Percentiles rank a stretch among this genome's conserved stretches.
phyloP scores from a whole-genome alignment of 2,113 vertebrate species.

The Tyrannus savana region DNA sequence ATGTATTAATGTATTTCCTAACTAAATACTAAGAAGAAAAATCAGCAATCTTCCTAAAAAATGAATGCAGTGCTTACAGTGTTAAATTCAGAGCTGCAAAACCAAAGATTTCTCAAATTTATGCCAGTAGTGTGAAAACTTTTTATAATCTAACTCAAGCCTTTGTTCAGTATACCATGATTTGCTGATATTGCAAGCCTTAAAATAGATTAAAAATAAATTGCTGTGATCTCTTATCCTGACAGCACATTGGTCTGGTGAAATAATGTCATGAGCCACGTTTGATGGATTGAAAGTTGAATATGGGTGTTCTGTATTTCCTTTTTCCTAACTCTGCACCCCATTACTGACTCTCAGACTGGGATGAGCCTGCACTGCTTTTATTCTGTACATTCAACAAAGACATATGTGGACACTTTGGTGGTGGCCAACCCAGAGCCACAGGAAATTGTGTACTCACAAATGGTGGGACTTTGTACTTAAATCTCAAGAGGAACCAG shows the following conservation, averaged over 20 bases:
- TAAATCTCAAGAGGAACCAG: background rate
- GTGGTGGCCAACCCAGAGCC: background rate
- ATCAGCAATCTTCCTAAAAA: background rate
- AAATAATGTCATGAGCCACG: constrained; percentile 11
- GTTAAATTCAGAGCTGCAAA: background rate
- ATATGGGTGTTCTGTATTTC: background rate
- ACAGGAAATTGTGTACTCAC: background rate
- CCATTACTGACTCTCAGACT: background rate
- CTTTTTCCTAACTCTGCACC: background rate
- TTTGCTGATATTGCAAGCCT: background rate
- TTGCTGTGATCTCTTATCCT: constrained; percentile 26
- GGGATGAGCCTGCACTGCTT: background rate
- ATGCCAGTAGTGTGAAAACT: background rate
- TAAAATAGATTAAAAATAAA: background rate
- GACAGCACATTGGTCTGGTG: background rate
- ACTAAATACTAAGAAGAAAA: background rate
- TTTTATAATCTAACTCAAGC: background rate
- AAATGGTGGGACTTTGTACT: background rate
- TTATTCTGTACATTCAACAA: background rate
- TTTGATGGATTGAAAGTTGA: constrained; percentile 35
- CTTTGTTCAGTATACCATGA: background rate
- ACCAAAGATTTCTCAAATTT: background rate
- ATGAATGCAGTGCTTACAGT: background rate
- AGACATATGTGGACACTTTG: background rate
- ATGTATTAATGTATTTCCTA: background rate